phyloP scores from a whole-genome alignment of 2,113 vertebrate species.

The Proteles cristata region DNA sequence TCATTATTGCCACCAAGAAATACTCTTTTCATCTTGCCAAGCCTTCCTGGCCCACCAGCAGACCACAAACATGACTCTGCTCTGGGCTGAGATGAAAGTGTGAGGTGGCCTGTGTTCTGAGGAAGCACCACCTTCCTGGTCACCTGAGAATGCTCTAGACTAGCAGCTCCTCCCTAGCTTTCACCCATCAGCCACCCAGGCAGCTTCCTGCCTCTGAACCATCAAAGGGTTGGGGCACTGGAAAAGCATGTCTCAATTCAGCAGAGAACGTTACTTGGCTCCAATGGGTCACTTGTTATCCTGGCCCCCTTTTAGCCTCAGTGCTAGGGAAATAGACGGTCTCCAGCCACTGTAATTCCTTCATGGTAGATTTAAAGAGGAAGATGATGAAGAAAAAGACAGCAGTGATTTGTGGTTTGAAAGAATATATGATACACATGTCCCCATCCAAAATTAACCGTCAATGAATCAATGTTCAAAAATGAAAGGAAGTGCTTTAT shows the following conservation, averaged over 20 bases:
- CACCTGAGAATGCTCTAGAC: constrained; percentile 38
- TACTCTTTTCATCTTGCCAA: background rate
- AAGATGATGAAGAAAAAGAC: constrained; percentile 59
- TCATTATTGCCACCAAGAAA: background rate
- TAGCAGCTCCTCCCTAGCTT: constrained; percentile 44
- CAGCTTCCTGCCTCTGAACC: constrained; percentile 78
- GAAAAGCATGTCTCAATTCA: constrained; percentile 73
- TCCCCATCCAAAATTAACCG: constrained; percentile 78
- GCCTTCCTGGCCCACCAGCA: background rate
- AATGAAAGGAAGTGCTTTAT: background rate
- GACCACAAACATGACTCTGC: background rate
- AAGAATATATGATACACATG: constrained; percentile 56
- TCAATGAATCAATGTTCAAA: constrained; percentile 69
- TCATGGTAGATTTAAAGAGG: constrained; percentile 59
- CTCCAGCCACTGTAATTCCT: constrained; percentile 72
- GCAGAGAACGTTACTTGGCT: constrained; percentile 62
- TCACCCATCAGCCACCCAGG: constrained; percentile 20
- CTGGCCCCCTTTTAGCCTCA: constrained; percentile 54
- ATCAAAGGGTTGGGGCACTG: constrained; percentile 64
- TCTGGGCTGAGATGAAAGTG: background rate
- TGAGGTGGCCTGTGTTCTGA: background rate
- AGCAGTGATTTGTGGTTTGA: constrained; percentile 79
- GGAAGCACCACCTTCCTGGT: background rate
- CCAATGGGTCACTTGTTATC: constrained; percentile 77
- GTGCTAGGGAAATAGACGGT: constrained; percentile 62